phyloP scores from a whole-genome alignment of 2,797 vertebrate genomes.

The Oophaga sylvatica region DNA sequence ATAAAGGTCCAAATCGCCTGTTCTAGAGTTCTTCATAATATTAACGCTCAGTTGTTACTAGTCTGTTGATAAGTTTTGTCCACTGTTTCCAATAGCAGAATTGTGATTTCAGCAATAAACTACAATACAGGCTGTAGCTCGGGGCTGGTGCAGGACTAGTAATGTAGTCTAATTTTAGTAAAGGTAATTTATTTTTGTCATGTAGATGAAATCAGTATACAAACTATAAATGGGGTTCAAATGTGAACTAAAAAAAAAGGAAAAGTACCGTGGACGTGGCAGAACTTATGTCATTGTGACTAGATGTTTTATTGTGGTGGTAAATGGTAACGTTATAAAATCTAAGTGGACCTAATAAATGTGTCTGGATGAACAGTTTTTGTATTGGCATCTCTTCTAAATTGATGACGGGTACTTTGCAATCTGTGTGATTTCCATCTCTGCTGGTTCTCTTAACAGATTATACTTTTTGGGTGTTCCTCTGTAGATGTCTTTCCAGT shows the following conservation, averaged over 20 bases:
- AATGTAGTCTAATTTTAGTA: background rate
- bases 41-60: background rate
- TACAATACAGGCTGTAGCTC: background rate
- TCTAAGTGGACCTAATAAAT: background rate
- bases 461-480: constrained; percentile 99
- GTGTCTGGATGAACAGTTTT: background rate
- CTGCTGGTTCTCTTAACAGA: constrained; percentile 92
- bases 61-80: background rate
- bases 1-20: background rate
- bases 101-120: background rate
- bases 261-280: background rate
- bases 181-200: background rate
- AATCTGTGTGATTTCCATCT: constrained; percentile 91
- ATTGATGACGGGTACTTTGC: constrained; percentile 86
- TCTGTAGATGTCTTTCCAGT: constrained; percentile 98
- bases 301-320: background rate
- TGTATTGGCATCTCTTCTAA: constrained; percentile 63
- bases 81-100: background rate
- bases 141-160: background rate
- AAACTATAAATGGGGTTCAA: background rate
- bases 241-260: background rate
- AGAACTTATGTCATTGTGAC: background rate
- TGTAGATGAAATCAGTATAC: background rate
- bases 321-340: background rate
- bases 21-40: background rate